A percentile compares a stretch with the other conserved stretches of the same genome.
phyloP scores from a whole-genome alignment of 1,140 invertebrate genomes.

The Bombus ignitus region DNA sequence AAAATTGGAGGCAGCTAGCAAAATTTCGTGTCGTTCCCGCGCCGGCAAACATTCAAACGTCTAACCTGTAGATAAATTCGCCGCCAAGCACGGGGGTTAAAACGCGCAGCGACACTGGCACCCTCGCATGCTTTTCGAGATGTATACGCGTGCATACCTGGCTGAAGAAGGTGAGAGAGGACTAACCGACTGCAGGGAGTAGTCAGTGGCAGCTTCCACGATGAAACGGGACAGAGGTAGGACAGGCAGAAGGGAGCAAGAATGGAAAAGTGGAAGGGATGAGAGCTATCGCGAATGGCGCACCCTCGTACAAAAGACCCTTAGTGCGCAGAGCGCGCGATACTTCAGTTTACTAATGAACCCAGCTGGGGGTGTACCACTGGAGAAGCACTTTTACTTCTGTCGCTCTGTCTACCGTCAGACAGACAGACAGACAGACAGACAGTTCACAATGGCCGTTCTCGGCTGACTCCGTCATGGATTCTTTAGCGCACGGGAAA shows the following conservation, averaged over 20 bases:
- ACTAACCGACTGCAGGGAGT: background rate
- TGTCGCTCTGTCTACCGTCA: slow-evolving; percentile 72
- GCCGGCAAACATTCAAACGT: slow-evolving; percentile 18
- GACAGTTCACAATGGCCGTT: slow-evolving; percentile 61
- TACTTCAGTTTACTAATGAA: slow-evolving; percentile 81
- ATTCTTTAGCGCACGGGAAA: slow-evolving; percentile 44
- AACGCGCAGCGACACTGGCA: background rate
- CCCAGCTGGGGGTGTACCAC: slow-evolving; percentile 72
- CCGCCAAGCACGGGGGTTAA: background rate
- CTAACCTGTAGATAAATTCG: slow-evolving; percentile 27
- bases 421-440: slow-evolving; percentile 54
- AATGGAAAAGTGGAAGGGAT: slow-evolving; percentile 44
- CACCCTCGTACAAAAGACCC: slow-evolving; percentile 73
- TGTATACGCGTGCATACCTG: background rate
- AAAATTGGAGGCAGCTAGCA: slow-evolving; percentile 36
- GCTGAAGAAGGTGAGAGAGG: slow-evolving; percentile 26
- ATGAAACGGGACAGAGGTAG: background rate
- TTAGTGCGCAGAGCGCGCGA: slow-evolving; percentile 64
- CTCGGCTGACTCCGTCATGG: slow-evolving; percentile 36
- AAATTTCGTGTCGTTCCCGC: background rate
- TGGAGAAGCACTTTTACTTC: slow-evolving; percentile 79
- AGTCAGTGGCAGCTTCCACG: background rate
- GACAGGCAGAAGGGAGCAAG: slow-evolving; percentile 10
- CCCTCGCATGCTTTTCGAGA: no score
- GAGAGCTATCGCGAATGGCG: slow-evolving; percentile 70